Evolutionary conservation across 1,140 invertebrate species (phyloP).

Genomic region (Helicoverpa armigera): DNA sequence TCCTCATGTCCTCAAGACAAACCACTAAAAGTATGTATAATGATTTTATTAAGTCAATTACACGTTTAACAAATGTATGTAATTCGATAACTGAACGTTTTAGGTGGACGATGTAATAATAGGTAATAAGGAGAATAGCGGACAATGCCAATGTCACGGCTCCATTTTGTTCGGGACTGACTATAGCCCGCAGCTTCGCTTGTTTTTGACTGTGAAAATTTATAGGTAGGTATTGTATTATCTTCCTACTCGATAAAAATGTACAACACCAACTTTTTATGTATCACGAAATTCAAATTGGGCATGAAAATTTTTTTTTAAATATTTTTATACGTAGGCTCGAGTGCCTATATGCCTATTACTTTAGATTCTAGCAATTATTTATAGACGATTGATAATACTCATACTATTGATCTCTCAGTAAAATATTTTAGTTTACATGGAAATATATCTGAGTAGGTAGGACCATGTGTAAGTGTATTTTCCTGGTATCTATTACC

Average conservation of each 20-base stretch:
- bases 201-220: not conserved
- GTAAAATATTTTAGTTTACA: not conserved
- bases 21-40: slow-evolving; percentile 8
- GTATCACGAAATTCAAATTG: too few species aligned
- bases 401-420: too few species aligned
- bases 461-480: not conserved
- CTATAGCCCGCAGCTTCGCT: slow-evolving; percentile 3
- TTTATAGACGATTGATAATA: too few species aligned
- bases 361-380: too few species aligned
- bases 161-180: not conserved
- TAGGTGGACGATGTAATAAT: slow-evolving; percentile 25
- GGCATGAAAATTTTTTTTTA: too few species aligned
- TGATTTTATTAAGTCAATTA: slow-evolving; percentile 41
- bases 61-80: slow-evolving; percentile 34
- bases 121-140: slow-evolving; percentile 38
- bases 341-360: too few species aligned
- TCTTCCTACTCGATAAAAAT: not conserved
- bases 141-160: slow-evolving; percentile 9
- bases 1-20: slow-evolving; percentile 28
- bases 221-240: slow-evolving; percentile 4
- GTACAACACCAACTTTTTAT: not conserved
- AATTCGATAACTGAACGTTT: slow-evolving; percentile 40
- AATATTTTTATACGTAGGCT: too few species aligned
- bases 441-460: not conserved
- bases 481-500: not conserved